These are phyloP conservation scores for Eulacestoma nigropectus DNA, from an alignment of 2,113 vertebrate genomes.

Conservation along the genomic window DNA sequence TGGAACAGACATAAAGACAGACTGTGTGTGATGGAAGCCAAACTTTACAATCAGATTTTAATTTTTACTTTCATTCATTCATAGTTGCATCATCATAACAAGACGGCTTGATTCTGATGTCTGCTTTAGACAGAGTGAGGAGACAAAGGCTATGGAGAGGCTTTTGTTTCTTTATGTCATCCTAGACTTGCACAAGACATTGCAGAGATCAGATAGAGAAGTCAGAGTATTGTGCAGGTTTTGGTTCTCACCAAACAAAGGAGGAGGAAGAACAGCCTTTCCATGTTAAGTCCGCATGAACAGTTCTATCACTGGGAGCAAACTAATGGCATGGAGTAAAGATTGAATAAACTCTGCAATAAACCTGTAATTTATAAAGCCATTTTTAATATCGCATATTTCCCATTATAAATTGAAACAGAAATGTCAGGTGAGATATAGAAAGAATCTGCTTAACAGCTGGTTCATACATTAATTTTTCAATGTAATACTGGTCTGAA, in stretches of 20 bases:
- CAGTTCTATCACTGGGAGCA: neutral
- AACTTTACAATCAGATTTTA: neutral
- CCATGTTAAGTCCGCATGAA: neutral
- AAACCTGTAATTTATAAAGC: neutral
- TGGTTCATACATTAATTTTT: neutral
- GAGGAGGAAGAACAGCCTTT: neutral
- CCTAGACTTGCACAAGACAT: neutral
- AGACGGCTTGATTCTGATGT: neutral
- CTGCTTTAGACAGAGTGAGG: neutral
- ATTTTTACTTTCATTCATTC: neutral
- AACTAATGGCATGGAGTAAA: neutral
- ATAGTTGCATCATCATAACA: neutral
- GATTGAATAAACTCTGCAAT: neutral
- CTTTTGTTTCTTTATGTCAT: neutral
- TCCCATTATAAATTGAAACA: neutral
- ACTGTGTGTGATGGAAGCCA: neutral
- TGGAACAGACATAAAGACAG: neutral
- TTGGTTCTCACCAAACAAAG: neutral
- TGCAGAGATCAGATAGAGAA: neutral
- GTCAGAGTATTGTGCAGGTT: neutral
- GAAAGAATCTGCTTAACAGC: neutral
- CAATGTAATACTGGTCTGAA: neutral
- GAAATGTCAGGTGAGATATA: neutral
- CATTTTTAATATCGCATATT: neutral
- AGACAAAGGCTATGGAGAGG: neutral